Conservation (phyloP, 2,113 vertebrate genomes). For the Percina caprodes region DNA sequence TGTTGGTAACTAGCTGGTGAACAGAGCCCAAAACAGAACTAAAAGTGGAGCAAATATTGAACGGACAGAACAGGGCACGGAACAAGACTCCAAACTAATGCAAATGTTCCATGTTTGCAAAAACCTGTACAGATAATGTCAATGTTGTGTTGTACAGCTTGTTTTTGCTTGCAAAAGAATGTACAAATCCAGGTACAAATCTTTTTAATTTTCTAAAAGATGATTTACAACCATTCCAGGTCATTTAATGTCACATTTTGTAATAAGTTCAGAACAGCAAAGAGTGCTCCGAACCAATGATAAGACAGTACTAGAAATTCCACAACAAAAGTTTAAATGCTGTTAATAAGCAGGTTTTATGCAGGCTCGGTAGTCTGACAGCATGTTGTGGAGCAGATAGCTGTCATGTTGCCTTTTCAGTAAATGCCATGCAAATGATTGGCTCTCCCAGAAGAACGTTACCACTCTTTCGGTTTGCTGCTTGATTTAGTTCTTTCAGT, state of each 20-base stretch:
- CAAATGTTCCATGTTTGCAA: background rate
- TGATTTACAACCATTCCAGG: background rate
- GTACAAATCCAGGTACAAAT: background rate
- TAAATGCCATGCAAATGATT: constrained; percentile 61
- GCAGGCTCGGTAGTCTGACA: constrained; percentile 55
- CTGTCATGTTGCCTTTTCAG: constrained; percentile 59
- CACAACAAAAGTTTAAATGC: constrained; percentile 36
- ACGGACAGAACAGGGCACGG: background rate
- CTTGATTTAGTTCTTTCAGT: constrained; percentile 54
- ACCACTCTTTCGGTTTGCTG: constrained; percentile 49
- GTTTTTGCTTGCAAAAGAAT: background rate
- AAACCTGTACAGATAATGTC: background rate
- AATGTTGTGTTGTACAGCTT: background rate
- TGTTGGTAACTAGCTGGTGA: background rate
- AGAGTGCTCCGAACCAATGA: background rate
- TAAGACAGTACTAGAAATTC: constrained; percentile 27
- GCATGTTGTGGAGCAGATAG: constrained; percentile 36
- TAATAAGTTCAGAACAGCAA: constrained; percentile 9
- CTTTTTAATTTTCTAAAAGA: background rate
- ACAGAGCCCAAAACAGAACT: background rate
- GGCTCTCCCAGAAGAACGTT: constrained; percentile 55
- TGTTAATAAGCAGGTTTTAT: constrained; percentile 61
- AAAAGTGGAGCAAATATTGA: background rate
- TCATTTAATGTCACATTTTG: background rate
- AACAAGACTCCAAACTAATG: background rate